Percentiles rank a stretch among this genome's conserved stretches.
These are phyloP conservation scores for Maniola hyperantus DNA, from an alignment of 2,888 invertebrate genomes.

Conservation along the genomic window DNA sequence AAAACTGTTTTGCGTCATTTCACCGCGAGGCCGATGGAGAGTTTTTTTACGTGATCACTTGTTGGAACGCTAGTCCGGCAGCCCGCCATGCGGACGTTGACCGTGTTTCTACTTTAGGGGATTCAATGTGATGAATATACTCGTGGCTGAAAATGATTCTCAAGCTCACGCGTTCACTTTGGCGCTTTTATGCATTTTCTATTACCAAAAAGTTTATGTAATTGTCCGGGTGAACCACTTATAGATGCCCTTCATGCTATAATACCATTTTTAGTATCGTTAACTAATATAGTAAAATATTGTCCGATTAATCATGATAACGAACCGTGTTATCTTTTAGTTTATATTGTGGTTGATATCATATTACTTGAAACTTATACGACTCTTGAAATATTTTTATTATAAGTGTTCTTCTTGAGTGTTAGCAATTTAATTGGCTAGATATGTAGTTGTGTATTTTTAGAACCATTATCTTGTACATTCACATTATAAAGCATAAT, in stretches of 20 bases:
- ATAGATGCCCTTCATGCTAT: background rate
- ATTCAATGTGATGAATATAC: conserved; percentile 50
- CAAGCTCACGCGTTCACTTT: conserved; percentile 18
- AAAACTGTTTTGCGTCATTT: conserved; percentile 72
- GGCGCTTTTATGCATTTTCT: conserved; percentile 7
- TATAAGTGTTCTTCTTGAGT: conserved; percentile 4
- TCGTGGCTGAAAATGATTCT: conserved; percentile 31
- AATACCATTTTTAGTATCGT: background rate
- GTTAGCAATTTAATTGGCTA: conserved; percentile 12
- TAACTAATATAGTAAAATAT: conserved; percentile 1
- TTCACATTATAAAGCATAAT: background rate
- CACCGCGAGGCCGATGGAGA: conserved; percentile 55
- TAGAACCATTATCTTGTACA: conserved; percentile 1
- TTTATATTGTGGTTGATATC: conserved; percentile 1
- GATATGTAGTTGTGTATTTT: conserved; percentile 3
- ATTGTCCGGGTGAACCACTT: background rate
- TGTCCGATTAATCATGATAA: conserved; percentile 20
- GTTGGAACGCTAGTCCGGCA: conserved; percentile 69
- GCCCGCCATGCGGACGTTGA: conserved; percentile 66
- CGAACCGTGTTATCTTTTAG: conserved; percentile 7
- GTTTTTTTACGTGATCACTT: conserved; percentile 68
- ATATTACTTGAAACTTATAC: background rate
- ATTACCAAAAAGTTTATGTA: background rate
- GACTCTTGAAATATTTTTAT: background rate
- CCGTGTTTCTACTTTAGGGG: conserved; percentile 69